Conservation (phyloP, 2,888 invertebrate species). For the Chymomyza amoena region DNA sequence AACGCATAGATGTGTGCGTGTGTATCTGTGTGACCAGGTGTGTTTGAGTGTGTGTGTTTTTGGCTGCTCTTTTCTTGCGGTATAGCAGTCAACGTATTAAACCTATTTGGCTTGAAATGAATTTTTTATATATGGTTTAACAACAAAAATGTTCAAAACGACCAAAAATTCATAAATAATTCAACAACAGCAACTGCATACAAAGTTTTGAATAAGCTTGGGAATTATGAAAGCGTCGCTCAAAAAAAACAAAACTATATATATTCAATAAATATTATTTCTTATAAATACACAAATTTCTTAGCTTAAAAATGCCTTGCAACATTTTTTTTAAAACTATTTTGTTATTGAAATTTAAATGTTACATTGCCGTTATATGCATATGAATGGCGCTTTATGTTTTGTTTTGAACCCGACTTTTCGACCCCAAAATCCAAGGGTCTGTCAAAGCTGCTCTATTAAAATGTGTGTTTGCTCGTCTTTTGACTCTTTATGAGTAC, state of each 20-base stretch:
- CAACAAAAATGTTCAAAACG: constrained; percentile 25
- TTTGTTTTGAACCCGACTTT: background rate
- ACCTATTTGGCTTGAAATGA: constrained; percentile 46
- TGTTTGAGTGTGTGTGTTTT: constrained; percentile 19
- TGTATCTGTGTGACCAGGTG: constrained; percentile 11
- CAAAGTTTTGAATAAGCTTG: constrained; percentile 31
- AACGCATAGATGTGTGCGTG: constrained; percentile 38
- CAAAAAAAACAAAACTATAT: background rate
- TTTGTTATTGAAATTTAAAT: constrained; percentile 14
- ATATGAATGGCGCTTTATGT: background rate
- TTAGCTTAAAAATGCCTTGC: constrained; percentile 8
- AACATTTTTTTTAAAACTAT: background rate
- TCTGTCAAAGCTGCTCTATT: constrained; percentile 45
- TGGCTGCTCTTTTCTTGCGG: background rate
- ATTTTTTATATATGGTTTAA: constrained; percentile 33
- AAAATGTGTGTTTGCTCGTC: constrained; percentile 25
- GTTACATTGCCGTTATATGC: background rate
- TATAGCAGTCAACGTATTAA: constrained; percentile 26
- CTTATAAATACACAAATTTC: constrained; percentile 5
- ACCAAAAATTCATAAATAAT: constrained; percentile 56
- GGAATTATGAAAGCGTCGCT: constrained; percentile 11
- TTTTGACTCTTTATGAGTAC: constrained; percentile 20
- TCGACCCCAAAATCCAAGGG: constrained; percentile 6
- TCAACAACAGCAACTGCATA: constrained; percentile 43
- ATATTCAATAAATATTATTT: background rate